Evolutionary conservation across 2,797 vertebrate species (phyloP).

Genomic region (Rallus crepitans): DNA sequence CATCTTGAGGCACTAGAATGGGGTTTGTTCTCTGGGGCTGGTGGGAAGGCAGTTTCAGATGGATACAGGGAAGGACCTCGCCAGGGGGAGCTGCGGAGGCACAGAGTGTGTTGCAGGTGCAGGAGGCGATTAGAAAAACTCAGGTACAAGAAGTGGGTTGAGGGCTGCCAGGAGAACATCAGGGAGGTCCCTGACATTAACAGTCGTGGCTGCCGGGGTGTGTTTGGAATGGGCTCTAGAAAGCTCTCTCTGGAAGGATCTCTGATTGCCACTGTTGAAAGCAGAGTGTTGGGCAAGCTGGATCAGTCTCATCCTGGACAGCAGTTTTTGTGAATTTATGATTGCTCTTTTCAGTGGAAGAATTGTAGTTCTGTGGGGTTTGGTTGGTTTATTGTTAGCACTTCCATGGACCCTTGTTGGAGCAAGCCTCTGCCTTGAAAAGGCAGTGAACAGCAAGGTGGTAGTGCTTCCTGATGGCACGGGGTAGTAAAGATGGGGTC

Average conservation of each 20-base stretch:
- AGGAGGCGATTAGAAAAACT: not conserved
- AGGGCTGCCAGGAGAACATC: not conserved
- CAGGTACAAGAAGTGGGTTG: not conserved
- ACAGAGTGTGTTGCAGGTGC: not conserved
- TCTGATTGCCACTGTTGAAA: not conserved
- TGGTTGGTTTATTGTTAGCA: not conserved
- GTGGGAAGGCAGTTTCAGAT: not conserved
- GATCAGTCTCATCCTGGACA: not conserved
- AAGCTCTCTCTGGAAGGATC: not conserved
- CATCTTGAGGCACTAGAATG: not conserved
- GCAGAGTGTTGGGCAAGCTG: rapidly evolving
- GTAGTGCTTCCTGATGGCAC: not conserved
- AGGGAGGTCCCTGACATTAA: rapidly evolving
- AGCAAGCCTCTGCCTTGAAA: not conserved
- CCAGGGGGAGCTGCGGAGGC: not conserved
- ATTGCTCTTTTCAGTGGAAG: not conserved
- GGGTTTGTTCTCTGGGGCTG: not conserved
- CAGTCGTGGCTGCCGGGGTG: not conserved
- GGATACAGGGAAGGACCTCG: not conserved
- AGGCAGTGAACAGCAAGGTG: not conserved
- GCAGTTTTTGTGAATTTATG: not conserved
- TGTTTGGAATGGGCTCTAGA: not conserved
- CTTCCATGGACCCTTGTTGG: not conserved
- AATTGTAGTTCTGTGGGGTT: not conserved
- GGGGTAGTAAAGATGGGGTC: not conserved